Conservation (phyloP, 2,888 invertebrate genomes). For the Stenoptilia bipunctidactyla region DNA sequence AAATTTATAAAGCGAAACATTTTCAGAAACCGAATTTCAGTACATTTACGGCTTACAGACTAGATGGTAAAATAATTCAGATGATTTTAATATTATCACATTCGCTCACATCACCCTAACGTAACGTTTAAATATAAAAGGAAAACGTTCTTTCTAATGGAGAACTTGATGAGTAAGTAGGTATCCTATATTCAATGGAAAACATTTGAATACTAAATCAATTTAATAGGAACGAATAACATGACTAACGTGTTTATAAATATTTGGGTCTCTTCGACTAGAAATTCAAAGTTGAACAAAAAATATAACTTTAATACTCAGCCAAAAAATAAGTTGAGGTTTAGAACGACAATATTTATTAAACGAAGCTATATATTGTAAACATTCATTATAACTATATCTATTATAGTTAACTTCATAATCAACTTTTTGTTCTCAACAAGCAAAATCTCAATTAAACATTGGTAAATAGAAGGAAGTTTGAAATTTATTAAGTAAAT, state of each 20-base stretch:
- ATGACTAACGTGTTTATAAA: slow-evolving; percentile 38
- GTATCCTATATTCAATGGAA: slow-evolving; percentile 25
- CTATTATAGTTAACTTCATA: slow-evolving; percentile 10
- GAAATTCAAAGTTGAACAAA: slow-evolving; percentile 37
- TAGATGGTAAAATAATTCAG: slow-evolving; percentile 39
- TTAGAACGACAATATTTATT: slow-evolving; percentile 12
- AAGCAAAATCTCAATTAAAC: slow-evolving; percentile 61
- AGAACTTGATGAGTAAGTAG: slow-evolving; percentile 33
- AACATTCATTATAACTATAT: not conserved
- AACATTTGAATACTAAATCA: slow-evolving; percentile 24
- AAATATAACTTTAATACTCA: slow-evolving; percentile 27
- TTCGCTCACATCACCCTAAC: slow-evolving; percentile 47
- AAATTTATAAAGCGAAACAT: slow-evolving; percentile 14
- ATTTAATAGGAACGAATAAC: slow-evolving; percentile 52
- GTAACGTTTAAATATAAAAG: slow-evolving; percentile 30
- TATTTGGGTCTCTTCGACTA: slow-evolving; percentile 62
- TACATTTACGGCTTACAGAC: slow-evolving; percentile 29
- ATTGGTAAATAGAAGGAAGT: slow-evolving; percentile 56
- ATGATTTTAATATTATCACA: slow-evolving; percentile 44
- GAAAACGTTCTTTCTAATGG: slow-evolving; percentile 32
- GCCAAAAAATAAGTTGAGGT: slow-evolving; percentile 29
- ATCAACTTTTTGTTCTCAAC: slow-evolving; percentile 46
- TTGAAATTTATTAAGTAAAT: slow-evolving; percentile 41
- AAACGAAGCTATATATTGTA: not conserved
- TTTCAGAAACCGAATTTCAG: not conserved